phyloP scores from a whole-genome alignment of 2,888 invertebrate species.

The Drosophila formosana region DNA sequence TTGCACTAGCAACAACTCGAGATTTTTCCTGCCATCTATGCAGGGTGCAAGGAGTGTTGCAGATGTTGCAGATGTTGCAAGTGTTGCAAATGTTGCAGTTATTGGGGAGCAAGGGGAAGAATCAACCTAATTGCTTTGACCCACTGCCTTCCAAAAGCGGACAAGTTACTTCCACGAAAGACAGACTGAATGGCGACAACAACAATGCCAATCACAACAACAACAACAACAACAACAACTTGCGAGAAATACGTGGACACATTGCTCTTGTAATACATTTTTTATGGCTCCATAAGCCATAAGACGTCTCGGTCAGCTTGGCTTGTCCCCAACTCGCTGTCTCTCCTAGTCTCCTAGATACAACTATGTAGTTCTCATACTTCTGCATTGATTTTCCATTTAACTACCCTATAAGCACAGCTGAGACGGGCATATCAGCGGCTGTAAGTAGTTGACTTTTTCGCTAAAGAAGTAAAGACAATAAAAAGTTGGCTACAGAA shows the following conservation, averaged over 20 bases:
- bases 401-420: constrained; percentile 24
- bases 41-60: too few relatives aligned
- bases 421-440: constrained; percentile 5
- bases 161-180: constrained; percentile 48
- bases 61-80: too few relatives aligned
- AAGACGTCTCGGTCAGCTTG: constrained; percentile 40
- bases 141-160: constrained; percentile 53
- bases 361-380: neutral
- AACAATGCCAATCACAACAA: constrained; percentile 3
- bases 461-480: neutral
- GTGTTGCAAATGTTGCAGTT: too few relatives aligned
- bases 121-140: constrained; percentile 72
- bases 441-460: neutral
- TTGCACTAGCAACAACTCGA: too few relatives aligned
- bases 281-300: constrained; percentile 60
- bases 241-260: constrained; percentile 29
- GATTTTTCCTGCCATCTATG: too few relatives aligned
- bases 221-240: neutral
- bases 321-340: neutral
- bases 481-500: neutral
- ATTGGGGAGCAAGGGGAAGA: too few relatives aligned
- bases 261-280: constrained; percentile 56
- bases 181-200: constrained; percentile 40
- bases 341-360: constrained; percentile 1
- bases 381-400: constrained; percentile 55